These are phyloP conservation scores for Meiosimyza platycephala DNA, from an alignment of 2,888 invertebrate genomes.

Conservation along the genomic window DNA sequence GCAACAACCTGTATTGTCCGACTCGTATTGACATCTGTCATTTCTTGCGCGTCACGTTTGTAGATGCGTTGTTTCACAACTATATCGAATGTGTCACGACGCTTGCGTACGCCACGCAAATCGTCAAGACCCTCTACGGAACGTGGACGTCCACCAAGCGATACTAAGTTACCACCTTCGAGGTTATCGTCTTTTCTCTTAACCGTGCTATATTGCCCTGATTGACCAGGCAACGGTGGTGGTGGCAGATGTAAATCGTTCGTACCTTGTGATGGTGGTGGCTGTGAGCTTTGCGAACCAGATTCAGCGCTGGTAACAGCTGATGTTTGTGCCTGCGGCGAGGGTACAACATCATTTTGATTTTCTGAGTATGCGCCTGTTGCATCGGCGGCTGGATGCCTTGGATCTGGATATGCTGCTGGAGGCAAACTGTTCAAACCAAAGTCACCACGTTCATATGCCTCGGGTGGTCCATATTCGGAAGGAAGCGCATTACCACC, in stretches of 20 bases:
- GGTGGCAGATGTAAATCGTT: constrained; percentile 82
- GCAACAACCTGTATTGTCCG: constrained; percentile 91
- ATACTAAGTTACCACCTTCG: constrained; percentile 74
- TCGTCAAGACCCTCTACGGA: constrained; percentile 88
- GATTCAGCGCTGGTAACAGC: constrained; percentile 76
- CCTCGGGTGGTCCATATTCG: constrained; percentile 74
- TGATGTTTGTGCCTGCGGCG: constrained; percentile 83
- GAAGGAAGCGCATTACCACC: constrained; percentile 73
- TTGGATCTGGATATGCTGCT: constrained; percentile 86
- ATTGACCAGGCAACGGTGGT: constrained; percentile 85
- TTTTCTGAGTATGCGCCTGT: constrained; percentile 86
- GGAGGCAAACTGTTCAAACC: constrained; percentile 81
- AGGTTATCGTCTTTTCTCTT: constrained; percentile 79
- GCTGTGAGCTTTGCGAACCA: constrained; percentile 69
- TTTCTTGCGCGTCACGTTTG: constrained; percentile 88
- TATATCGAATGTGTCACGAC: constrained; percentile 73
- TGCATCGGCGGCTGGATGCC: constrained; percentile 87
- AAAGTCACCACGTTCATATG: constrained; percentile 73
- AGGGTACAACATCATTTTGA: constrained; percentile 82
- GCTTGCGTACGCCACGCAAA: constrained; percentile 78
- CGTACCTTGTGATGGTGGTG: constrained; percentile 70
- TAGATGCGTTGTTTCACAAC: constrained; percentile 79
- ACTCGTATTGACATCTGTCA: constrained; percentile 93
- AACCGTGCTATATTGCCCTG: constrained; percentile 82
- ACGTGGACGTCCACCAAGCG: constrained; percentile 85